Base-by-base conservation (phyloP, 2,113 vertebrate species). In the Pycnonotus jocosus region DNA sequence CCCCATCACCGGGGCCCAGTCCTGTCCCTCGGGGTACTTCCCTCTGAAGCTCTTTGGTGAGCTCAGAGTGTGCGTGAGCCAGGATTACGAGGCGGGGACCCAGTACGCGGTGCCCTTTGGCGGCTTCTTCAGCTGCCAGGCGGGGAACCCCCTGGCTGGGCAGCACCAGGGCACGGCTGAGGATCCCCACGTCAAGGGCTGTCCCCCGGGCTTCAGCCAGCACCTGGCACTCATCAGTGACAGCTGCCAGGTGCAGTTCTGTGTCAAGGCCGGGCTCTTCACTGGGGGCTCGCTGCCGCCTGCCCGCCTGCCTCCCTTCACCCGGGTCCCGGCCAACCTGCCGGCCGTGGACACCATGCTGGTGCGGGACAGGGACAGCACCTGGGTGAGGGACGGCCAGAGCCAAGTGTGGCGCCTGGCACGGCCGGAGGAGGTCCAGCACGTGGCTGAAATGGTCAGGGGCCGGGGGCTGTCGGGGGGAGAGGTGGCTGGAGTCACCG, bases 41-140 rank as follows among this genome's bases (percentile, higher is more conserved):
- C 88, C 97, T 1, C 9, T 98, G 45, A 98, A 83, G 4, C 98
- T 99, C 33, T 96, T 99, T 0, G 98, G 98, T 1, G 98, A 97
- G 51, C 98, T 98, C 88, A 89, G 91, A 45, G 97, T 99, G 48
- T 99, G 99, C 2, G 18, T 98, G 33, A 99, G 99, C 74, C 97
- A 95, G 2, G 98, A 99, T 92, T 99, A 98, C 4, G 98, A 99
- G 89, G 0, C 7, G 7, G 98, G 96, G 4, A 89, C 92, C 24
- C 92, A 33, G 58, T 97, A 97, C 20, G 93, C 98, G 0, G 98
- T 99, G 20, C 98, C 98, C 11, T 99, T 99, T 0, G 99, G 98
- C 16, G 99, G 99, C 25, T 98, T 99, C 95, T 99, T 99, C 88
- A 99, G 99, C 94, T 99, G 99, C 83, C 84, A 98, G n/a, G 94